These are phyloP conservation scores for Brachionus plicatilis DNA, from an alignment of 1,140 invertebrate genomes.

Conservation along the genomic window DNA sequence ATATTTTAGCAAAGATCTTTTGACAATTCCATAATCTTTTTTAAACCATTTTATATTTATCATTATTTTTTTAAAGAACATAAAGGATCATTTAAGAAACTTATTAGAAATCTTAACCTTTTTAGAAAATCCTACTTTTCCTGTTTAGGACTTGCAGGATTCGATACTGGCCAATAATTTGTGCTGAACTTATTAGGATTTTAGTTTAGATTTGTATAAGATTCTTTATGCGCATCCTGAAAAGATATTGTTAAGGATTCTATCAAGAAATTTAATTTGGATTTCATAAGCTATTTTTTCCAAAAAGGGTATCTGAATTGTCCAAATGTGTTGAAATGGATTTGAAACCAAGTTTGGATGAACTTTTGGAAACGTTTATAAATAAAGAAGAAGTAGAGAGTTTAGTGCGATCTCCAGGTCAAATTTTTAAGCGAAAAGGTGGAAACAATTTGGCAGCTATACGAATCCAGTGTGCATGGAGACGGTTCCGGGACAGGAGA, in stretches of 20 bases:
- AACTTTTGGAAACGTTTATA: constrained; percentile 49
- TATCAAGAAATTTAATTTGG: background rate
- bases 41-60: too few relatives aligned
- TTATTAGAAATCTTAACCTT: too few relatives aligned
- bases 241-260: background rate
- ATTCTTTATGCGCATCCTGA: too few relatives aligned
- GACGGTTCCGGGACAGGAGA: constrained; percentile 47
- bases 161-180: too few relatives aligned
- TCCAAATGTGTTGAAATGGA: constrained; percentile 53
- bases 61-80: too few relatives aligned
- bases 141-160: too few relatives aligned
- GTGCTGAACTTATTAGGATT: too few relatives aligned
- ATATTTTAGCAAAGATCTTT: too few relatives aligned
- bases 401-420: constrained; percentile 49
- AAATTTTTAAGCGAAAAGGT: constrained; percentile 18
- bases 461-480: constrained; percentile 51
- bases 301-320: constrained; percentile 49
- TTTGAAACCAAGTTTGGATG: constrained; percentile 46
- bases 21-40: too few relatives aligned
- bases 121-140: too few relatives aligned
- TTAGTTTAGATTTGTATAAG: too few relatives aligned
- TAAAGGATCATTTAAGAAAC: too few relatives aligned
- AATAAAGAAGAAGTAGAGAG: constrained; percentile 53
- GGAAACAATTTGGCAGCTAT: constrained; percentile 48
- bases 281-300: background rate